Evolutionary conservation across 1,140 invertebrate species (phyloP).

Genomic region (Drosophila melanica): DNA sequence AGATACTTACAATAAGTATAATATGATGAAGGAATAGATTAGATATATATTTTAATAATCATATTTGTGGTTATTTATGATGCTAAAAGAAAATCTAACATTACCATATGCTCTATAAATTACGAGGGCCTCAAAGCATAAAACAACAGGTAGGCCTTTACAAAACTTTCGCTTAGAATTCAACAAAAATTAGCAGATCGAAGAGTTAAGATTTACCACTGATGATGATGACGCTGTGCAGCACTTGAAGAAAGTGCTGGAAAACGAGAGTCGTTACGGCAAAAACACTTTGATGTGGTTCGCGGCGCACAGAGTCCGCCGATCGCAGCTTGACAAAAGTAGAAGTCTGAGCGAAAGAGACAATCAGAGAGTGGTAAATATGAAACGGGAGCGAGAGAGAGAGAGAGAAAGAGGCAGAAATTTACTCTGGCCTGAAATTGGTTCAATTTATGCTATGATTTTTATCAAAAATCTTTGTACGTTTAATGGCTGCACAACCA

Average conservation of each 20-base stretch:
- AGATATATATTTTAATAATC: no score
- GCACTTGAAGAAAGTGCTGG: constrained; percentile 57
- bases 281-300: constrained; percentile 45
- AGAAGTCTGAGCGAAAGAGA: background rate
- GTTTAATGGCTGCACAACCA: constrained; percentile 34
- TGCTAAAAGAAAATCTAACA: no score
- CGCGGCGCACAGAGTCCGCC: background rate
- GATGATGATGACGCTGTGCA: constrained; percentile 6
- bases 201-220: constrained; percentile 29
- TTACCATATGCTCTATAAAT: constrained; percentile 5
- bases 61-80: no score
- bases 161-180: constrained; percentile 34
- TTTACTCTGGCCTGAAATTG: constrained; percentile 71
- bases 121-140: background rate
- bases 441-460: constrained; percentile 55
- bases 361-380: background rate
- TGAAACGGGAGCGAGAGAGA: no score
- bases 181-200: constrained; percentile 29
- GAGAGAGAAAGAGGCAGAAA: constrained; percentile 37
- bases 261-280: constrained; percentile 55
- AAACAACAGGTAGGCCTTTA: background rate
- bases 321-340: constrained; percentile 5
- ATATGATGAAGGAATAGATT: no score
- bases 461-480: constrained; percentile 36
- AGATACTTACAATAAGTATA: no score